Evolutionary conservation across 2,888 invertebrate species (phyloP).

Genomic region (Sarcophaga subvicina): DNA sequence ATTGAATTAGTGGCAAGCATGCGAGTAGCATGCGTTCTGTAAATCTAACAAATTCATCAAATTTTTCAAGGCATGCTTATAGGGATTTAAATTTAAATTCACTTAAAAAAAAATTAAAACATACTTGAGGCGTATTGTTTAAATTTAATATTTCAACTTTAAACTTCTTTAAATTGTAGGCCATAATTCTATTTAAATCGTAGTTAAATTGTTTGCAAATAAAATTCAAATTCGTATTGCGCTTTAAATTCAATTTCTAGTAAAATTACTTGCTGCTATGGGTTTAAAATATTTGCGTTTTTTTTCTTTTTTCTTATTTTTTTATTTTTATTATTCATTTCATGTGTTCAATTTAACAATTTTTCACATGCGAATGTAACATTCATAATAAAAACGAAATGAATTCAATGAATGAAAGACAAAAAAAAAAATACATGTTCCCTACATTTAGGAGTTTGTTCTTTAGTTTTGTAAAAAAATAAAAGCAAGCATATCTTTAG

Average conservation of each 20-base stretch:
- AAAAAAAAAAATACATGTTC: slow-evolving; percentile 10
- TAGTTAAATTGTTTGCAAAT: background rate
- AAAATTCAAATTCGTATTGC: no score
- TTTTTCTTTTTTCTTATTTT: background rate
- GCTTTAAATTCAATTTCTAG: no score
- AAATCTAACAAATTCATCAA: no score
- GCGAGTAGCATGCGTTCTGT: no score
- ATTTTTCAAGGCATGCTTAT: no score
- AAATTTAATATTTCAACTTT: no score
- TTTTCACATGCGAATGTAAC: background rate
- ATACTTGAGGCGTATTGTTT: no score
- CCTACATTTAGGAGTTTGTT: slow-evolving; percentile 9
- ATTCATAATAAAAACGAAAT: background rate
- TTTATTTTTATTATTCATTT: background rate
- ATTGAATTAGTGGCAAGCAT: no score
- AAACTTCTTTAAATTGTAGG: no score
- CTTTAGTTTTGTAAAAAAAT: background rate
- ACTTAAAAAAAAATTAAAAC: no score
- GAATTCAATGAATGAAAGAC: background rate
- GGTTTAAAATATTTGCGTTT: background rate
- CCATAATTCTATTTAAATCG: background rate
- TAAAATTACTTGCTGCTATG: background rate
- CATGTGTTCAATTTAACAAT: slow-evolving; percentile 2
- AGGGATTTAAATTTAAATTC: no score
- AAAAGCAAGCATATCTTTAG: slow-evolving; percentile 28